Percentiles rank a stretch among this genome's conserved stretches.
These are phyloP conservation scores for Hybos culiciformis DNA, from an alignment of 2,888 invertebrate genomes.

Conservation along the genomic window DNA sequence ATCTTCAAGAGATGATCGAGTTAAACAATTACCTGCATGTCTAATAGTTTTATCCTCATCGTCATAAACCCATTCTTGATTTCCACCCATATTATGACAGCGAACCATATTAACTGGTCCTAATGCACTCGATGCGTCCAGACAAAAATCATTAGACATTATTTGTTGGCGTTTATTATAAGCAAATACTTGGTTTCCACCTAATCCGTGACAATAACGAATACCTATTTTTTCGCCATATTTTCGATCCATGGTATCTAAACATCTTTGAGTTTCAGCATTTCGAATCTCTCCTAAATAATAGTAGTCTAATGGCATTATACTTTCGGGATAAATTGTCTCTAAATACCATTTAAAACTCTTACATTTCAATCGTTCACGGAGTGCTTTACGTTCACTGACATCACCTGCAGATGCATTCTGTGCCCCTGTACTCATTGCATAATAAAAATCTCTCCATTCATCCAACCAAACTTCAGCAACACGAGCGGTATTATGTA, in stretches of 20 bases:
- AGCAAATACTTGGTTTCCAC: slow-evolving; percentile 96
- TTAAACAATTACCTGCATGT: slow-evolving; percentile 86
- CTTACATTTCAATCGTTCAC: slow-evolving; percentile 72
- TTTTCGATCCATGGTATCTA: slow-evolving; percentile 9
- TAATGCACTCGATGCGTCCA: slow-evolving; percentile 74
- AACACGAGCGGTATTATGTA: slow-evolving; percentile 87
- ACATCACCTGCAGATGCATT: slow-evolving; percentile 59
- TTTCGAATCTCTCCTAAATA: background rate
- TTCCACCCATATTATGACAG: slow-evolving; percentile 94
- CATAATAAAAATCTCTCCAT: slow-evolving; percentile 80
- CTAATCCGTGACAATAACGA: slow-evolving; percentile 91
- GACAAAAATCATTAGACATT: slow-evolving; percentile 94
- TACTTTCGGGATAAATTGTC: slow-evolving; percentile 80
- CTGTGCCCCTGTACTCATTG: slow-evolving; percentile 62
- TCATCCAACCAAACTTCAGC: slow-evolving; percentile 98
- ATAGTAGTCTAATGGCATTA: slow-evolving; percentile 43
- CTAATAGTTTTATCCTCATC: slow-evolving; percentile 69
- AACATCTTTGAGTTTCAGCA: background rate
- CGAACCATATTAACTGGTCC: slow-evolving; percentile 89
- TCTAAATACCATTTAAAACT: slow-evolving; percentile 86
- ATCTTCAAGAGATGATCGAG: slow-evolving; percentile 62
- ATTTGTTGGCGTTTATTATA: slow-evolving; percentile 93
- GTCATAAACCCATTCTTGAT: slow-evolving; percentile 91
- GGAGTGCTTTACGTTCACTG: slow-evolving; percentile 61
- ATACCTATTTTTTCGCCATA: slow-evolving; percentile 82